These are phyloP conservation scores for Plagiodera versicolora DNA, from an alignment of 2,888 invertebrate genomes.

Conservation along the genomic window DNA sequence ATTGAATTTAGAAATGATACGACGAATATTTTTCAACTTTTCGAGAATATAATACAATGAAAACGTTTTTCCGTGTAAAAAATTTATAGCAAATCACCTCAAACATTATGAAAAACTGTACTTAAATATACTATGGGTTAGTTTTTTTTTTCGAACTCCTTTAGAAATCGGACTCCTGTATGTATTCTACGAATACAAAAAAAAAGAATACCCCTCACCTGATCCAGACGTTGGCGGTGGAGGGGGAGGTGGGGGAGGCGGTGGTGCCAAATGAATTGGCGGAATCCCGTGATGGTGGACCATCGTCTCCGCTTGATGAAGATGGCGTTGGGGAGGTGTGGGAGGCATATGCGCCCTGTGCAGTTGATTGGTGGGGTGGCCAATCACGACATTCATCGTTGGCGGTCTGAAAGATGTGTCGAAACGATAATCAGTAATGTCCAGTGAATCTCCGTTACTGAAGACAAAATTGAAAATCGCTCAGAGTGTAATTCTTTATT, in stretches of 20 bases:
- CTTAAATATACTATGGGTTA: too few species aligned
- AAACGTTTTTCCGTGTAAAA: too few species aligned
- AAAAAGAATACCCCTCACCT: conserved; percentile 7
- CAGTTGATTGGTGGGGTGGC: neutral
- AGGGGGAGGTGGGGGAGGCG: conserved; percentile 9
- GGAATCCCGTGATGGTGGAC: conserved; percentile 1
- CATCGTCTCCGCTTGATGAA: conserved; percentile 1
- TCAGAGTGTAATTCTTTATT: too few species aligned
- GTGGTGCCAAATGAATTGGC: conserved; percentile 16
- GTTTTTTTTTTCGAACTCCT: too few species aligned
- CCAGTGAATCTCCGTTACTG: too few species aligned
- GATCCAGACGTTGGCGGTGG: conserved; percentile 1
- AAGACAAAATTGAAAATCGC: too few species aligned
- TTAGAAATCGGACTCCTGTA: too few species aligned
- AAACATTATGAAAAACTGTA: too few species aligned
- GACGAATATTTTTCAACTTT: too few species aligned
- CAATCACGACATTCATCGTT: neutral
- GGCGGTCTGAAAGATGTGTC: neutral
- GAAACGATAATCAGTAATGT: neutral
- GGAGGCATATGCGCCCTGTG: conserved; percentile 2
- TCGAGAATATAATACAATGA: too few species aligned
- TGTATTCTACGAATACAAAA: neutral
- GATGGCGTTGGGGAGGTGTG: conserved; percentile 15
- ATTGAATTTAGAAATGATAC: too few species aligned
- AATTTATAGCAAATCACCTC: too few species aligned